Evolutionary conservation across 2,113 vertebrate species (phyloP).

Genomic region (Ceuthmochares aereus): DNA sequence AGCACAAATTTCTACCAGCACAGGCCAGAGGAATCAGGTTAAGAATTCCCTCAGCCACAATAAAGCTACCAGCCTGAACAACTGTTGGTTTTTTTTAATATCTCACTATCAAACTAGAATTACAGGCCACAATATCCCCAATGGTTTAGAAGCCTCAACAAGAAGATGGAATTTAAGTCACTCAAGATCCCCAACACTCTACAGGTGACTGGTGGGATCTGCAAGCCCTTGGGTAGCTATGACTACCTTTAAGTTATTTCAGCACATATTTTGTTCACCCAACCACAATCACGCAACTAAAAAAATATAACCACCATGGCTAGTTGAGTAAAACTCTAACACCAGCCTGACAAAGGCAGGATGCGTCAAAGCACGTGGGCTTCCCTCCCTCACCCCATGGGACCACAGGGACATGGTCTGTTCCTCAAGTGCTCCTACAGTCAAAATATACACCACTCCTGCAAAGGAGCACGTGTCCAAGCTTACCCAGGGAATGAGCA

Average conservation of each 20-base stretch:
- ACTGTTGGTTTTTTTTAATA: background rate
- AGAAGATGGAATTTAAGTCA: background rate
- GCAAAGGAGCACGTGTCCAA: background rate
- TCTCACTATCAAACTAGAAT: background rate
- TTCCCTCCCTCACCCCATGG: background rate
- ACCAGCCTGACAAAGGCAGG: rapidly evolving
- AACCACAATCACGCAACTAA: background rate
- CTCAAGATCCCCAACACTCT: background rate
- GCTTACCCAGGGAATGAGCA: background rate
- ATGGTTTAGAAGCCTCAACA: background rate
- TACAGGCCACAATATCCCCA: background rate
- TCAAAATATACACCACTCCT: background rate
- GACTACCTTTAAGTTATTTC: background rate
- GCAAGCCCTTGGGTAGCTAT: background rate
- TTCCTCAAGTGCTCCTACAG: background rate
- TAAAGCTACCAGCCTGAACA: background rate
- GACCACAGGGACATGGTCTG: background rate
- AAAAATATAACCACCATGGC: background rate
- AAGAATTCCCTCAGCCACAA: background rate
- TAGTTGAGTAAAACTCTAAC: background rate
- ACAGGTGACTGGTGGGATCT: background rate
- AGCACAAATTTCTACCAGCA: background rate
- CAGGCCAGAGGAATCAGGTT: background rate
- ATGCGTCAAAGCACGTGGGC: background rate
- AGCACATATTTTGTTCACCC: background rate